Conservation (phyloP, 2,113 vertebrate genomes). For the Poeciliopsis retropinna region DNA sequence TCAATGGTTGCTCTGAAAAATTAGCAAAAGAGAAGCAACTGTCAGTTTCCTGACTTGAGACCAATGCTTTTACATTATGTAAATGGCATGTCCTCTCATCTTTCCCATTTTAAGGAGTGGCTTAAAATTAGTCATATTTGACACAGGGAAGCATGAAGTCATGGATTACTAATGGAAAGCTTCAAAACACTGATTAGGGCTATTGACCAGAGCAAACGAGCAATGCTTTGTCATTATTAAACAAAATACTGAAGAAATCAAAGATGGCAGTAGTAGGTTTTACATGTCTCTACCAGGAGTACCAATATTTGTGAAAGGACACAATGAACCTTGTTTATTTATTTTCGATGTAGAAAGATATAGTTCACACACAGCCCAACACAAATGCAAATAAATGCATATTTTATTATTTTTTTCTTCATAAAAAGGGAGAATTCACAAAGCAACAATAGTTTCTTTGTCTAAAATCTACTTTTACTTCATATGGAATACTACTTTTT, state of each 20-base stretch:
- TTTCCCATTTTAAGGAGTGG: neutral
- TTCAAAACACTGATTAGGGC: no score
- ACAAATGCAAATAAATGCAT: slow-evolving; percentile 57
- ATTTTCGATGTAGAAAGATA: slow-evolving; percentile 6
- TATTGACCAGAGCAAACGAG: no score
- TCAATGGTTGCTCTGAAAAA: no score
- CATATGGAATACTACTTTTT: slow-evolving; percentile 60
- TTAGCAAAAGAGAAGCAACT: no score
- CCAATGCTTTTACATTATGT: neutral
- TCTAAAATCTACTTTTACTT: slow-evolving; percentile 69
- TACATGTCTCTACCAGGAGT: no score
- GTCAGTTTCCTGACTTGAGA: neutral
- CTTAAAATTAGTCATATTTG: no score
- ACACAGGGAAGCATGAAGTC: no score
- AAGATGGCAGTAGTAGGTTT: no score
- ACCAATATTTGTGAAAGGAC: no score
- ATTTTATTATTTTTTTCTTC: slow-evolving; percentile 68
- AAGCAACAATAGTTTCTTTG: slow-evolving; percentile 66
- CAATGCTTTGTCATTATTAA: no score
- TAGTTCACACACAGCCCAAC: slow-evolving; percentile 19
- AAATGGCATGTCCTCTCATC: neutral
- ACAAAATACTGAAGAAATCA: no score
- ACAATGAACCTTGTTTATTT: slow-evolving; percentile 34
- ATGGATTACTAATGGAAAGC: no score
- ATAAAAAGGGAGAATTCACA: slow-evolving; percentile 76